Conservation (phyloP, 2,888 invertebrate genomes). For the Papilio protenor region DNA sequence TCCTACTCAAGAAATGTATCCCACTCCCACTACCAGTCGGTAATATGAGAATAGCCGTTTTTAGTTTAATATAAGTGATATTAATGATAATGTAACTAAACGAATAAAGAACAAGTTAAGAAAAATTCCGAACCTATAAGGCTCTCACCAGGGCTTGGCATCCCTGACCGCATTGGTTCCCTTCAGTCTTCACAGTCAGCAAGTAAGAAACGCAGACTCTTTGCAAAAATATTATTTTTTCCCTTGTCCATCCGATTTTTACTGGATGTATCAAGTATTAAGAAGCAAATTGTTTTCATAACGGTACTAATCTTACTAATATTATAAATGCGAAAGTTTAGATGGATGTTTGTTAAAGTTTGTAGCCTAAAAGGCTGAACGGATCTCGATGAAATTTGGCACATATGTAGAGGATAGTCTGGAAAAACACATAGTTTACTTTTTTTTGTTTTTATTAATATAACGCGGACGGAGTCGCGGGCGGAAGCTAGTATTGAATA, state of each 20-base stretch:
- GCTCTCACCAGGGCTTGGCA: slow-evolving; percentile 85
- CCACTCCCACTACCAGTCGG: background rate
- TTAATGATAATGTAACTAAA: slow-evolving; percentile 56
- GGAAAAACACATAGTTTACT: too few species aligned
- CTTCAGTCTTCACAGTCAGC: slow-evolving; percentile 83
- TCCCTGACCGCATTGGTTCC: slow-evolving; percentile 84
- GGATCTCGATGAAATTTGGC: too few species aligned
- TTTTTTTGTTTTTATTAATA: too few species aligned
- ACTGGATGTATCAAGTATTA: slow-evolving; percentile 58
- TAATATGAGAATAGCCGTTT: background rate
- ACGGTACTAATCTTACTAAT: background rate
- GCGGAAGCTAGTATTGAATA: too few species aligned
- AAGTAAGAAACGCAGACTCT: slow-evolving; percentile 83
- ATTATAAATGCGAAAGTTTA: too few species aligned
- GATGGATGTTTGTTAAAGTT: too few species aligned
- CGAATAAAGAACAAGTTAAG: slow-evolving; percentile 69
- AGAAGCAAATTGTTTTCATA: slow-evolving; percentile 59
- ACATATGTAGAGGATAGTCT: too few species aligned
- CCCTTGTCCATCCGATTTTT: slow-evolving; percentile 63
- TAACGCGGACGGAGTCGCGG: too few species aligned
- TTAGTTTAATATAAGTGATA: slow-evolving; percentile 49
- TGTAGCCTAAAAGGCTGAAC: too few species aligned
- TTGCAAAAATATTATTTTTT: slow-evolving; percentile 82
- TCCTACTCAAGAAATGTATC: background rate
- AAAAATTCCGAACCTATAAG: slow-evolving; percentile 83